phyloP scores from a whole-genome alignment of 2,113 vertebrate genomes.

The Bucco capensis region DNA sequence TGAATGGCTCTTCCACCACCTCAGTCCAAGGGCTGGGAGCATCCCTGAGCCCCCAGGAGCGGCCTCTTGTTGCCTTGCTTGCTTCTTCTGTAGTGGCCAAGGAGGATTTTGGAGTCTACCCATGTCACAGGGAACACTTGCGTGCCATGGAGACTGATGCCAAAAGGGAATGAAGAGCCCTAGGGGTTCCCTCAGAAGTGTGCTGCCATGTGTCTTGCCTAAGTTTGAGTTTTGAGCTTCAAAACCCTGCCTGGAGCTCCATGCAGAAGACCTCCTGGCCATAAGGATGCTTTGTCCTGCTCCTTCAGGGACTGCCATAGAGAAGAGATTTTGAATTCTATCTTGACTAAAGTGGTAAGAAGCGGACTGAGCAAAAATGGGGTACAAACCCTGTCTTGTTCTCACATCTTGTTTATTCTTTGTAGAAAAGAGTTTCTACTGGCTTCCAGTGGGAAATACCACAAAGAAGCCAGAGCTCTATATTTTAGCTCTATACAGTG shows the following conservation, averaged over 20 bases:
- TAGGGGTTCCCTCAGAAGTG: background rate
- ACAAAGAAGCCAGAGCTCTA: background rate
- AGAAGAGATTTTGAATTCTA: background rate
- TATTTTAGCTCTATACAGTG: background rate
- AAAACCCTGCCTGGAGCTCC: background rate
- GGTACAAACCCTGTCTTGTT: background rate
- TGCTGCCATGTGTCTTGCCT: background rate
- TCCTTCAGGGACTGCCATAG: background rate
- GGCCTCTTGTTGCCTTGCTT: background rate
- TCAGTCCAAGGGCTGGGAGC: background rate
- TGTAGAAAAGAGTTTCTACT: background rate
- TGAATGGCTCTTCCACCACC: background rate
- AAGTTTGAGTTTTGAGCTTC: background rate
- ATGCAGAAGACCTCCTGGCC: background rate
- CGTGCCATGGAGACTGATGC: rapidly evolving
- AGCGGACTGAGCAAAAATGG: background rate
- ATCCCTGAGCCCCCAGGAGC: background rate
- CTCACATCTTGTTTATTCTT: background rate
- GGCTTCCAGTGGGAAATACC: background rate
- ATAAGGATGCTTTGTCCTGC: background rate
- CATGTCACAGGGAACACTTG: background rate
- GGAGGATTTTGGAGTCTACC: background rate
- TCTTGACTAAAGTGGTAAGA: background rate
- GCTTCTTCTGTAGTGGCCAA: background rate
- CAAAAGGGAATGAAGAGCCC: background rate